These are phyloP conservation scores for Dynastes hyllus DNA, from an alignment of 2,888 invertebrate species.

Conservation along the genomic window DNA sequence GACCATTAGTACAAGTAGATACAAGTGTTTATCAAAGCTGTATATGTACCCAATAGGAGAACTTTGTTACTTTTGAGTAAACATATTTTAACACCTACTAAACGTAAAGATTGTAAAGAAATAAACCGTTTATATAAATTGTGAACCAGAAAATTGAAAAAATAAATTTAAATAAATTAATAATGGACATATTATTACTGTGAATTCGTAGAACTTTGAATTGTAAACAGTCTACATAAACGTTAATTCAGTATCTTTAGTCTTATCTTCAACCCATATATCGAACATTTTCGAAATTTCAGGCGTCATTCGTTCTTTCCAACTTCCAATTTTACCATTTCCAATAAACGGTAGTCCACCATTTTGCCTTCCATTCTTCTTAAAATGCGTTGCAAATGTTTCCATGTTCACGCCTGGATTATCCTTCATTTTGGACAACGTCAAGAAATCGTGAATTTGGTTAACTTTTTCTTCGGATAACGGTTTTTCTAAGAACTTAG, in stretches of 20 bases:
- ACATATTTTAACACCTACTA: too few relatives aligned
- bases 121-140: too few relatives aligned
- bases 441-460: slow-evolving; percentile 63
- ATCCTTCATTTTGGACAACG: slow-evolving; percentile 73
- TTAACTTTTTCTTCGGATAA: slow-evolving; percentile 80
- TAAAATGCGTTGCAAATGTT: slow-evolving; percentile 61
- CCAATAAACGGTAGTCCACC: slow-evolving; percentile 66
- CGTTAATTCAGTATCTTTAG: slow-evolving; percentile 75
- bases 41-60: too few relatives aligned
- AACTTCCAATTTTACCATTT: slow-evolving; percentile 71
- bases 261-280: slow-evolving; percentile 79
- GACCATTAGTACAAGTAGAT: too few relatives aligned
- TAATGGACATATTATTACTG: too few relatives aligned
- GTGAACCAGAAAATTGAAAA: too few relatives aligned
- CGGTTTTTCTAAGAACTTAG: slow-evolving; percentile 80
- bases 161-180: too few relatives aligned
- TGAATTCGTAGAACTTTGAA: too few relatives aligned
- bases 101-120: too few relatives aligned
- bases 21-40: too few relatives aligned
- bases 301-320: slow-evolving; percentile 78
- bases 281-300: slow-evolving; percentile 84
- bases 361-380: slow-evolving; percentile 54
- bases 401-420: slow-evolving; percentile 75
- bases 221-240: too few relatives aligned
- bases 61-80: too few relatives aligned